Percentiles rank a stretch among this genome's conserved stretches.
Conservation (phyloP, 2,797 vertebrate species). For the Parambassis ranga region DNA sequence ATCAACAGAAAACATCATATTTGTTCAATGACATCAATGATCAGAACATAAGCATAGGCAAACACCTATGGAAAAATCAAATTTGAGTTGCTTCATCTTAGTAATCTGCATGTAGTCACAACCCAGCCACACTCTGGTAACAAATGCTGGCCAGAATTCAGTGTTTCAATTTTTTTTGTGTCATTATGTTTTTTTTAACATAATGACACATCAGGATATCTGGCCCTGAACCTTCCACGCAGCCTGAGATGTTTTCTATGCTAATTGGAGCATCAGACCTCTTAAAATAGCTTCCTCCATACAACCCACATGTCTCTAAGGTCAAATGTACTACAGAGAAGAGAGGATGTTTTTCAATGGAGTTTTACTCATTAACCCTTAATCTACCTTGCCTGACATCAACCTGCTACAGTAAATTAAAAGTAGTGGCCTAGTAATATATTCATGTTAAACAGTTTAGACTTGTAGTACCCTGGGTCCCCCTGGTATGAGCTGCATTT, state of each 20-base stretch:
- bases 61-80: no score
- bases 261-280: slow-evolving; percentile 9
- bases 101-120: no score
- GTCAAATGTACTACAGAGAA: neutral
- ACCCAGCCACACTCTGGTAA: no score
- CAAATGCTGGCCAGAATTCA: no score
- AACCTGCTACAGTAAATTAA: neutral
- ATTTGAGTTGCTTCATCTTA: no score
- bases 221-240: neutral
- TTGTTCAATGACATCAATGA: no score
- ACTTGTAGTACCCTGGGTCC: neutral
- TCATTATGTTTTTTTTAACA: no score
- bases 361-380: neutral
- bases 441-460: slow-evolving; percentile 3
- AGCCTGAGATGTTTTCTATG: neutral
- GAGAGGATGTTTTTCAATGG: neutral
- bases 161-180: no score
- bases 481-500: slow-evolving; percentile 4
- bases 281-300: neutral
- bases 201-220: neutral
- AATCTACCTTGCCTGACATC: neutral
- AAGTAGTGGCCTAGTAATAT: slow-evolving; percentile 2
- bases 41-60: no score
- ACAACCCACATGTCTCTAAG: neutral
- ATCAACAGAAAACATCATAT: no score